Conservation (phyloP, 2,797 vertebrate genomes). For the Coilia nasus region DNA sequence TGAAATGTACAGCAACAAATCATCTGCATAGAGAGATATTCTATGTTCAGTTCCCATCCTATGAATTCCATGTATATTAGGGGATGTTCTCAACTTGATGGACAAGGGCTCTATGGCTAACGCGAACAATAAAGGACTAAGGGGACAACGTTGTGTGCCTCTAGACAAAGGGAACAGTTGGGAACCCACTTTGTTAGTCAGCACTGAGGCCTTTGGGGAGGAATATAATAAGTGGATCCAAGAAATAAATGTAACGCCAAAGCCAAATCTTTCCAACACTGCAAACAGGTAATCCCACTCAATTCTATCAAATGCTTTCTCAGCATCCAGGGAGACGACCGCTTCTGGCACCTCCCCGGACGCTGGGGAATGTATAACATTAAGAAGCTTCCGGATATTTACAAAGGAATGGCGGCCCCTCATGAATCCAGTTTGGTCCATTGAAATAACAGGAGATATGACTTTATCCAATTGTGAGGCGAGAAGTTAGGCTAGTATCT, state of each 20-base stretch:
- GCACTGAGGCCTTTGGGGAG: neutral
- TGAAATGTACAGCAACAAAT: neutral
- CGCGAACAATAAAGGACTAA: constrained; percentile 19
- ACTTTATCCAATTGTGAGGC: neutral
- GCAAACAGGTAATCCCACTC: neutral
- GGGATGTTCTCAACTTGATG: neutral
- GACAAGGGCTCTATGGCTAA: constrained; percentile 30
- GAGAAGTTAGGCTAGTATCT: constrained; percentile 9
- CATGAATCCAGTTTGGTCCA: constrained; percentile 15
- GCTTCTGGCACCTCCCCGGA: neutral
- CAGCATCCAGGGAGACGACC: constrained; percentile 6
- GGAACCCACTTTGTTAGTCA: neutral
- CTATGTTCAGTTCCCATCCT: neutral
- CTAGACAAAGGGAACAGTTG: constrained; percentile 4
- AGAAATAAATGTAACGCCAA: neutral
- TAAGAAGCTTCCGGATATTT: neutral
- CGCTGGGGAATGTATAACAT: neutral
- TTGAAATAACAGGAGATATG: neutral
- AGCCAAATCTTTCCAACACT: neutral
- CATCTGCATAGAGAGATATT: constrained; percentile 13
- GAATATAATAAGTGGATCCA: neutral
- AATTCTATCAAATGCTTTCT: neutral
- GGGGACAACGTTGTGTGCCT: constrained; percentile 17
- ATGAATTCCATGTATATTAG: neutral
- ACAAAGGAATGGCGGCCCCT: neutral